Evolutionary conservation across 2,113 vertebrate species (phyloP).

Genomic region (Fulica atra): DNA sequence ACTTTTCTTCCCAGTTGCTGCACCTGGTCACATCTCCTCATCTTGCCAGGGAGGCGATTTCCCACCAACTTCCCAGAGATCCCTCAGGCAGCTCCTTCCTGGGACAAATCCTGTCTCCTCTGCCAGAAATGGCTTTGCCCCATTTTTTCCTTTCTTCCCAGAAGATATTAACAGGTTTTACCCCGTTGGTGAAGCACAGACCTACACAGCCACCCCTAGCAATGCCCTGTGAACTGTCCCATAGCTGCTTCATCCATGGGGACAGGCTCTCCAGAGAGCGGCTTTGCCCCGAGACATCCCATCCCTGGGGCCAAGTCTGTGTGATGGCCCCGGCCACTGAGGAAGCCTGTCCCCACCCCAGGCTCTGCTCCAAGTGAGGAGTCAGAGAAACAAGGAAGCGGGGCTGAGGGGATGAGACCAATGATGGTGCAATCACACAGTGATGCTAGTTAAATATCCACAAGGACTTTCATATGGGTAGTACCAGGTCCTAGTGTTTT

Average conservation of each 20-base stretch:
- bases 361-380: not conserved
- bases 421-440: not conserved
- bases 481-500: not conserved
- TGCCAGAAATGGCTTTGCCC: not conserved
- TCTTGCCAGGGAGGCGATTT: not conserved
- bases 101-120: not conserved
- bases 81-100: not conserved
- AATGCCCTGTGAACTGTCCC: not conserved
- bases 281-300: not conserved
- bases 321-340: not conserved
- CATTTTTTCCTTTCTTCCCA: not conserved
- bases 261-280: not conserved
- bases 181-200: not conserved
- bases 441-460: not conserved
- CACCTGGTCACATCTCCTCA: not conserved
- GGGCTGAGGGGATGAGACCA: not conserved
- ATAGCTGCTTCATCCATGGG: not conserved
- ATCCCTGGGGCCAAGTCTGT: not conserved
- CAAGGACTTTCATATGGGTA: not conserved
- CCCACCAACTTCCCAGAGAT: not conserved
- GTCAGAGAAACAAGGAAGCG: not conserved
- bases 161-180: not conserved
- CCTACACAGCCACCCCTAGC: rapidly evolving
- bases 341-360: not conserved
- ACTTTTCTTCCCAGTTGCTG: not conserved